Evolutionary conservation across 2,888 invertebrate species (phyloP).

Genomic region (Zaprionus lineosus): DNA sequence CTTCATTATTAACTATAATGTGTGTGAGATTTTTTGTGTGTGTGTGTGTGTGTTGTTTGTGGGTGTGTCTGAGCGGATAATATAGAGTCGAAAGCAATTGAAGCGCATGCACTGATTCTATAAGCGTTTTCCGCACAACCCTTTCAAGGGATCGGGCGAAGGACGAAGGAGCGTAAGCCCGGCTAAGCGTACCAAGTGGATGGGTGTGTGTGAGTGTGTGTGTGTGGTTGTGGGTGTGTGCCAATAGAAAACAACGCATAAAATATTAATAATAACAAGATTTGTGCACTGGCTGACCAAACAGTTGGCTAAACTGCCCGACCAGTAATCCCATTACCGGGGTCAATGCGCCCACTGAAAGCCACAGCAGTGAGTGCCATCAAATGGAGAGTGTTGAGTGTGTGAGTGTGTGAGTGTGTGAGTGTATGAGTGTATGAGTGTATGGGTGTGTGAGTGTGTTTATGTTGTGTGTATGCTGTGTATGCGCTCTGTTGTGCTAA

Average conservation of each 20-base stretch:
- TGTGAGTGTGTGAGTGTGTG: background rate
- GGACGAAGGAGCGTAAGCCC: conserved; percentile 31
- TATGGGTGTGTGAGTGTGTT: background rate
- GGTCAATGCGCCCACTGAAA: conserved; percentile 60
- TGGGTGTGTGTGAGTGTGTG: conserved; percentile 3
- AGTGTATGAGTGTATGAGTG: conserved; percentile 12
- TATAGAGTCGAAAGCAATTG: conserved; percentile 63
- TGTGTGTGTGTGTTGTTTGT: background rate
- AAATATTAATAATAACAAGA: conserved; percentile 74
- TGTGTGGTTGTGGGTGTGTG: conserved; percentile 1
- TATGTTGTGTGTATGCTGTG: conserved; percentile 17
- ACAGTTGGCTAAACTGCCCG: conserved; percentile 60
- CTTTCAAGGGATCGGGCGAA: conserved; percentile 26
- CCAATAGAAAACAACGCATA: conserved; percentile 60
- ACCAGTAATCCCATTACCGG: conserved; percentile 71
- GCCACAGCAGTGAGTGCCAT: conserved; percentile 13
- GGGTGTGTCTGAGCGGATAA: conserved; percentile 47
- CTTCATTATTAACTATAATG: conserved; percentile 29
- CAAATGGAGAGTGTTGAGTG: conserved; percentile 28
- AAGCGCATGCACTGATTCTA: conserved; percentile 70
- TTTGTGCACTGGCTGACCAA: conserved; percentile 51
- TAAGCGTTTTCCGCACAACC: conserved; percentile 50
- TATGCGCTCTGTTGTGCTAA: conserved; percentile 1
- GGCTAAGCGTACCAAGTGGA: conserved; percentile 51
- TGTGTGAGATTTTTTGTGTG: background rate